These are phyloP conservation scores for Falco rusticolus DNA, from an alignment of 2,797 vertebrate genomes.

Conservation along the genomic window DNA sequence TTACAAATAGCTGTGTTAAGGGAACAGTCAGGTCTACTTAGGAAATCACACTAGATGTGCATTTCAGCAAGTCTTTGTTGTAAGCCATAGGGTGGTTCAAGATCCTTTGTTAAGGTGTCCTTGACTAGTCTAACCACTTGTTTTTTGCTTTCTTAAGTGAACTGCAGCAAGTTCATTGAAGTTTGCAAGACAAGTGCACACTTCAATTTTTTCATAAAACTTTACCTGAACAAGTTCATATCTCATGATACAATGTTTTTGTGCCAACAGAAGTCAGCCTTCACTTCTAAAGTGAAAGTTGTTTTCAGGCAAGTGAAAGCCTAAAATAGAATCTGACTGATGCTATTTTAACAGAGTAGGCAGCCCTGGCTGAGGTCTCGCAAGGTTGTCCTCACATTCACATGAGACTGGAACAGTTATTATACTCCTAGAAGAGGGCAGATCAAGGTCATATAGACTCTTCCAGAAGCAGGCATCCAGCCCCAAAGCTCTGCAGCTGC, in stretches of 20 bases:
- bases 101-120: not conserved
- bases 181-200: not conserved
- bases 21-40: not conserved
- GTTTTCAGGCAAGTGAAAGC: not conserved
- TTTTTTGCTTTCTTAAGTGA: not conserved
- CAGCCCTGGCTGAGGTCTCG: not conserved
- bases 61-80: not conserved
- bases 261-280: not conserved
- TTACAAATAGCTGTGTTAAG: not conserved
- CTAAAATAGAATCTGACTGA: conserved; percentile 22
- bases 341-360: not conserved
- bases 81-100: not conserved
- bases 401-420: not conserved
- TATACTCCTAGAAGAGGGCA: not conserved
- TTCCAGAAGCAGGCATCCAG: not conserved
- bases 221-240: not conserved
- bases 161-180: not conserved
- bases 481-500: not conserved
- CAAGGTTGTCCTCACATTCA: not conserved
- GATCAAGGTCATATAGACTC: not conserved
- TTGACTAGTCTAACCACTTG: not conserved
- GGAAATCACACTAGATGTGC: not conserved
- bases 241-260: not conserved
- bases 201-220: not conserved
- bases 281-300: not conserved